These are phyloP conservation scores for Antechinus flavipes DNA, from an alignment of 2,113 vertebrate species.

Conservation along the genomic window DNA sequence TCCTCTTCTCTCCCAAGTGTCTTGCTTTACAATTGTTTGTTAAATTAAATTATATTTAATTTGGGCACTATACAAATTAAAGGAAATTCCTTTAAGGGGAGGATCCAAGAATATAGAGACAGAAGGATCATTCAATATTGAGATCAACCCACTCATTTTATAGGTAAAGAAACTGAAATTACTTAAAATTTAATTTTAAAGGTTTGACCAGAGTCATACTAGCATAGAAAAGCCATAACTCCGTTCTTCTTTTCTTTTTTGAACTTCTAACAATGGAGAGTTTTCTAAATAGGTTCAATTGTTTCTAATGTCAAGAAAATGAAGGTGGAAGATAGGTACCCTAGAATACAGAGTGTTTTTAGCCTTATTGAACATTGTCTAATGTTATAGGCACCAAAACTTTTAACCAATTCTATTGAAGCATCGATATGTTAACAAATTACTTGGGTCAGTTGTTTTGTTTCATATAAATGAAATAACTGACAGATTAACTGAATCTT, in stretches of 20 bases:
- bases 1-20: neutral
- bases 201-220: neutral
- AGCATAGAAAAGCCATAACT: neutral
- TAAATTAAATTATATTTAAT: neutral
- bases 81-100: neutral
- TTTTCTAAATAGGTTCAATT: neutral
- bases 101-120: neutral
- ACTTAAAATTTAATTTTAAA: neutral
- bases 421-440: neutral
- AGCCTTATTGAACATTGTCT: neutral
- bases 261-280: neutral
- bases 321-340: neutral
- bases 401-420: neutral
- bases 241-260: neutral
- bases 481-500: neutral
- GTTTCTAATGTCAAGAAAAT: neutral
- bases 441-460: neutral
- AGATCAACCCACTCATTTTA: neutral
- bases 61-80: neutral
- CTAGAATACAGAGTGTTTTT: neutral
- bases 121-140: neutral
- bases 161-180: neutral
- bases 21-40: neutral
- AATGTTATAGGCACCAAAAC: neutral
- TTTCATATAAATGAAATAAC: neutral